These are phyloP conservation scores for Falco novaeseelandiae DNA, from an alignment of 2,797 vertebrate species.

Conservation along the genomic window DNA sequence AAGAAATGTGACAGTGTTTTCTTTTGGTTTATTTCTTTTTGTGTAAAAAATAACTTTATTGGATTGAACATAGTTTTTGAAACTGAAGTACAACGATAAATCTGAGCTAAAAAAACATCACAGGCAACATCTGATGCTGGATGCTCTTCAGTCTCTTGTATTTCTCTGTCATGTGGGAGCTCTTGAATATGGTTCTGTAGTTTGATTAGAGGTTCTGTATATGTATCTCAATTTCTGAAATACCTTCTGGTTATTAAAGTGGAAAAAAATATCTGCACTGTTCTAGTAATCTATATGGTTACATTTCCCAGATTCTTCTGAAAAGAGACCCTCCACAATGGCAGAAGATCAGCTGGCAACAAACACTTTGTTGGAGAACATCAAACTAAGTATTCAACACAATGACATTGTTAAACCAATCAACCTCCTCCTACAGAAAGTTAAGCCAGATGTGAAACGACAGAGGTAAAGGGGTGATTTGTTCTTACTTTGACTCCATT, in stretches of 20 bases:
- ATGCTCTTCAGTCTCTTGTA: neutral
- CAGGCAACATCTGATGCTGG: neutral
- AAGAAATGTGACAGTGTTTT: neutral
- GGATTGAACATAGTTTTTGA: neutral
- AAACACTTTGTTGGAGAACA: conserved; percentile 86
- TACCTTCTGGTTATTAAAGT: neutral
- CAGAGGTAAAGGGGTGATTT: conserved; percentile 83
- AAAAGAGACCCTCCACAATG: conserved; percentile 82
- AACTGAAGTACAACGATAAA: neutral
- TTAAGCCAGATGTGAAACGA: conserved; percentile 81
- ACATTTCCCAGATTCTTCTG: conserved; percentile 79
- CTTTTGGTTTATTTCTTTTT: neutral
- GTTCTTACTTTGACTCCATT: neutral
- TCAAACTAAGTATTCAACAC: conserved; percentile 91
- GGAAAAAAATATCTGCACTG: neutral
- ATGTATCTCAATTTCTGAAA: neutral
- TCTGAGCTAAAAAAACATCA: neutral
- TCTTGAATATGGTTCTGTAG: neutral
- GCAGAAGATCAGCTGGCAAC: conserved; percentile 86
- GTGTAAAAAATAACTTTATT: neutral
- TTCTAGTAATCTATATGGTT: neutral
- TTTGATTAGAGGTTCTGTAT: neutral
- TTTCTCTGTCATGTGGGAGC: neutral
- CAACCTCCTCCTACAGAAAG: conserved; percentile 81
- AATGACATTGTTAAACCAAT: conserved; percentile 93